These are phyloP conservation scores for Rhabdomys pumilio DNA, from an alignment of 2,797 vertebrate genomes.

Conservation along the genomic window DNA sequence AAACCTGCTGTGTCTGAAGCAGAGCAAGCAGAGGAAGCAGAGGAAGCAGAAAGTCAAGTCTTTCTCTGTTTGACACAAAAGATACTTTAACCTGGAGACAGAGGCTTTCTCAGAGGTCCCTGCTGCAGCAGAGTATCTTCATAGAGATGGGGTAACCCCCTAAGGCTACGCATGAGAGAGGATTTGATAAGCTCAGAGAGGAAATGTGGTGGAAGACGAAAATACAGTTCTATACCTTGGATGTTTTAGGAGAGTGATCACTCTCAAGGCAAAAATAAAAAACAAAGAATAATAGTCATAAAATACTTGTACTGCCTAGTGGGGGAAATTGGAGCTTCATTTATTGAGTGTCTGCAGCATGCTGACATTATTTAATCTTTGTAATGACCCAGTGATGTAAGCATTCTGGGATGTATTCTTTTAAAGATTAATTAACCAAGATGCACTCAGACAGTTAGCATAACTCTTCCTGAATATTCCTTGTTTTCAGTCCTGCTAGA, in stretches of 20 bases:
- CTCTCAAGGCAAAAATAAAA: neutral
- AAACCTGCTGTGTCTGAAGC: neutral
- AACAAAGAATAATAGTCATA: neutral
- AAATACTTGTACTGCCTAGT: neutral
- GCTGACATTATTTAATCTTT: neutral
- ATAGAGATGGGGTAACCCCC: neutral
- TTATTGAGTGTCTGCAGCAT: neutral
- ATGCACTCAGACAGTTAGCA: neutral
- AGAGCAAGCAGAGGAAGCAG: neutral
- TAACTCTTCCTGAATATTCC: neutral
- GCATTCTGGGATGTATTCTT: neutral
- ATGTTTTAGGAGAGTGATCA: neutral
- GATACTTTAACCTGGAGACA: neutral
- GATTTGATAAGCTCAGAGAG: neutral
- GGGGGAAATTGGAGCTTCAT: neutral
- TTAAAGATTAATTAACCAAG: slow-evolving; percentile 49
- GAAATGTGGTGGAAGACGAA: neutral
- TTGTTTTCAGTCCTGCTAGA: neutral
- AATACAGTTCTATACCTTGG: neutral
- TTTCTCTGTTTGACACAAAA: neutral
- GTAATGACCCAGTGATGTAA: neutral
- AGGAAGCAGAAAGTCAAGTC: neutral
- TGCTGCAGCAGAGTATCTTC: neutral
- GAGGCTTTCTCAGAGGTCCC: neutral
- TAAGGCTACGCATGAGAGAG: neutral